Conservation (phyloP, 1,140 invertebrate species). For the Drosophila yakuba region DNA sequence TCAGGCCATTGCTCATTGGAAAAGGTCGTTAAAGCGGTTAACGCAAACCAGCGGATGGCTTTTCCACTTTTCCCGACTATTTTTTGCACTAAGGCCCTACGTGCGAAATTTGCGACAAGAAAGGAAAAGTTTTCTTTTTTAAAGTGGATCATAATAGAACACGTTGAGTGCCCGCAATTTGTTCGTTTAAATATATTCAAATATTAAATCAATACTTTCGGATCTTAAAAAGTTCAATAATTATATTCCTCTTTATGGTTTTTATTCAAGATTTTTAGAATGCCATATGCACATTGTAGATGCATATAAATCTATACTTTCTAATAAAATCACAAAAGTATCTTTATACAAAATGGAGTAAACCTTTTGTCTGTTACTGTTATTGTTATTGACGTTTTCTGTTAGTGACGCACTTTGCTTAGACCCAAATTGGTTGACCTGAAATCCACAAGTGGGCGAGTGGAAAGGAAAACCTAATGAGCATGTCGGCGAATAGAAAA, state of each 20-base stretch:
- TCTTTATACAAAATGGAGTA: conserved; percentile 7
- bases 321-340: not conserved
- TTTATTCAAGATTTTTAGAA: too few species aligned
- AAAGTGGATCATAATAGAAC: too few species aligned
- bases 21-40: conserved; percentile 19
- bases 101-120: not conserved
- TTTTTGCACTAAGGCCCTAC: not conserved
- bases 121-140: not conserved
- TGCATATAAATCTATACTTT: not conserved
- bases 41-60: conserved; percentile 15
- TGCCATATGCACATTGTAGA: too few species aligned
- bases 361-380: conserved; percentile 7
- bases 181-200: too few species aligned
- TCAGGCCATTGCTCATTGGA: not conserved
- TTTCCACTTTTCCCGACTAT: not conserved
- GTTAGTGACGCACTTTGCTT: conserved; percentile 12
- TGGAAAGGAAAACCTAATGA: conserved; percentile 43
- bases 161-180: too few species aligned
- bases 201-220: not conserved
- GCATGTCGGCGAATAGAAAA: conserved; percentile 38
- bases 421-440: conserved; percentile 16
- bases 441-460: conserved; percentile 63
- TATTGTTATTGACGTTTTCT: conserved; percentile 18
- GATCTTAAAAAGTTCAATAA: not conserved
- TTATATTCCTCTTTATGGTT: too few species aligned